These are phyloP conservation scores for Spodoptera frugiperda DNA, from an alignment of 1,140 invertebrate genomes.

Conservation along the genomic window DNA sequence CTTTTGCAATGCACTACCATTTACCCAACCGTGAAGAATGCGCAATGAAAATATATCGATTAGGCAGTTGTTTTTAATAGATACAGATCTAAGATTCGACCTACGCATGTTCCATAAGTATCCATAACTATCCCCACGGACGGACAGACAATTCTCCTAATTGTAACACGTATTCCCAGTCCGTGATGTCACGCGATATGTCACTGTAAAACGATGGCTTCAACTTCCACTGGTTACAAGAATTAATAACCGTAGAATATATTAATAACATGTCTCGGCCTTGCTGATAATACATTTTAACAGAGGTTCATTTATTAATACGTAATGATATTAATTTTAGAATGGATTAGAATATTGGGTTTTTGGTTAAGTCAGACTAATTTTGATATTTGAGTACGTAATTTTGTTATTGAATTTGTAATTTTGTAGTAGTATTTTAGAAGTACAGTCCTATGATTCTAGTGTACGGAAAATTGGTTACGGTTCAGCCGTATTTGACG, in stretches of 20 bases:
- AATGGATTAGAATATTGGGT: no score
- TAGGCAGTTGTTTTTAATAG: background rate
- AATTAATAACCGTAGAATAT: conserved; percentile 5
- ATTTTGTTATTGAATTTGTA: no score
- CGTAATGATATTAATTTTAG: no score
- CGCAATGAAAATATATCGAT: background rate
- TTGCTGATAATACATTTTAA: background rate
- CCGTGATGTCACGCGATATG: conserved; percentile 34
- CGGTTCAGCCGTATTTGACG: no score
- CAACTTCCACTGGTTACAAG: conserved; percentile 14
- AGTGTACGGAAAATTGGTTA: no score
- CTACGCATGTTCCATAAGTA: conserved; percentile 15
- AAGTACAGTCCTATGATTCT: no score
- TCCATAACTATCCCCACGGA: conserved; percentile 15
- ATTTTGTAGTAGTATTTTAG: no score
- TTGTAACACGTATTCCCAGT: conserved; percentile 30
- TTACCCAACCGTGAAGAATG: background rate
- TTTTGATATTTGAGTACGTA: no score
- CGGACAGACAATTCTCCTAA: conserved; percentile 34
- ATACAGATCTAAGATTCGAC: conserved; percentile 15
- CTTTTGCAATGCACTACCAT: no score
- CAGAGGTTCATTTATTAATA: background rate
- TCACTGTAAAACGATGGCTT: conserved; percentile 26
- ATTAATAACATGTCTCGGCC: no score
- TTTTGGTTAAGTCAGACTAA: no score